Evolutionary conservation across 2,113 vertebrate species (phyloP).

Genomic region (Antigone vipio): DNA sequence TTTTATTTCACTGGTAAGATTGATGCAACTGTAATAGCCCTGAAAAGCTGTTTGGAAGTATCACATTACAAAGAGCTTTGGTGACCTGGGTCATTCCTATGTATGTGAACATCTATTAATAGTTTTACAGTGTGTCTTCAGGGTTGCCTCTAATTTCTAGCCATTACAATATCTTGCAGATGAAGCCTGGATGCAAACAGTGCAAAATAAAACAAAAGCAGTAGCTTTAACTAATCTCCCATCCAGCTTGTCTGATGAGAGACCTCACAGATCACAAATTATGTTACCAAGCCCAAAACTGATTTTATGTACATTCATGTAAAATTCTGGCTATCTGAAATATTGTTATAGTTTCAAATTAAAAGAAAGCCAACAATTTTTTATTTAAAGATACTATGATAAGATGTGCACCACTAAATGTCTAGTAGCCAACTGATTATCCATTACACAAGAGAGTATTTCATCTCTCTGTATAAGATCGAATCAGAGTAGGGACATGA

Average conservation of each 20-base stretch:
- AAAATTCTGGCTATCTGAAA: neutral
- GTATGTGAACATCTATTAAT: neutral
- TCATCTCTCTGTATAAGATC: neutral
- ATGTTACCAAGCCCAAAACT: neutral
- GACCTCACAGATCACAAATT: neutral
- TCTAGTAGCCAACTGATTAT: neutral
- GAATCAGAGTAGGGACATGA: neutral
- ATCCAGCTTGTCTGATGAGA: neutral
- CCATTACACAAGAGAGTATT: neutral
- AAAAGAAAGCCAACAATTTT: neutral
- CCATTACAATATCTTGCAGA: neutral
- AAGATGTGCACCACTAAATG: neutral
- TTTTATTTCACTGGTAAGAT: neutral
- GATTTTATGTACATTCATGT: neutral
- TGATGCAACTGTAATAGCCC: neutral
- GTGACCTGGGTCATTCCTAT: neutral
- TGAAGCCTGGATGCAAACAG: neutral
- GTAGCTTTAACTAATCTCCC: neutral
- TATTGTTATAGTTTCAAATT: neutral
- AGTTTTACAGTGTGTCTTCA: neutral
- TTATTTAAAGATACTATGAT: neutral
- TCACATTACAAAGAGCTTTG: neutral
- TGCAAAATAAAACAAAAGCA: neutral
- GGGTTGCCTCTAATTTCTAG: neutral
- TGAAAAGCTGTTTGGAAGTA: neutral